Percentiles rank a stretch among this genome's conserved stretches.
Evolutionary conservation across 2,888 invertebrate species (phyloP).

Genomic region (Cataglyphis cursor): DNA sequence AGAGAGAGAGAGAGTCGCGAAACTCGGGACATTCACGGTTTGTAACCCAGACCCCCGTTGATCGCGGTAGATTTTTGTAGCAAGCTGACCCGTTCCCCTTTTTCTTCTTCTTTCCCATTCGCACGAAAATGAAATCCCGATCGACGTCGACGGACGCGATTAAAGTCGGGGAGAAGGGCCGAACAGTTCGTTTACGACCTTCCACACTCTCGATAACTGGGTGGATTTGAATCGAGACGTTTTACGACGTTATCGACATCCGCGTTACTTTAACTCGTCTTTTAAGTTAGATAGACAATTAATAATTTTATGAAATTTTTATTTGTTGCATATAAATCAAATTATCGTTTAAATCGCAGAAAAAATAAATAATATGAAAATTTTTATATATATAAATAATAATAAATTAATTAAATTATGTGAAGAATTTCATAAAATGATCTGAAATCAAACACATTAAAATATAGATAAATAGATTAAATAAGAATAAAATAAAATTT

Average conservation of each 20-base stretch:
- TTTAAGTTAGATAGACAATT: conserved; percentile 20
- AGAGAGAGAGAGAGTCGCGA: not conserved
- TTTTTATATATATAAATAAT: not conserved
- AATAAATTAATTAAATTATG: not conserved
- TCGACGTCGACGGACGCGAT: conserved; percentile 43
- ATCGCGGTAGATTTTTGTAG: conserved; percentile 48
- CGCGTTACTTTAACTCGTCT: not conserved
- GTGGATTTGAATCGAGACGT: conserved; percentile 46
- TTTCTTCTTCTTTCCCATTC: conserved; percentile 41
- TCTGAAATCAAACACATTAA: not conserved
- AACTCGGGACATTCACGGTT: conserved; percentile 36
- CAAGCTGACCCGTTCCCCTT: conserved; percentile 23
- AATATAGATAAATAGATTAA: not conserved
- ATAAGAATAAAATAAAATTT: not conserved
- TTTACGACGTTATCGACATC: conserved; percentile 45
- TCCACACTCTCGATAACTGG: conserved; percentile 26
- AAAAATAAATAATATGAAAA: not conserved
- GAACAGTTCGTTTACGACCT: conserved; percentile 47
- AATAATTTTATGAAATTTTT: not conserved
- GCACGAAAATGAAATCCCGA: conserved; percentile 49
- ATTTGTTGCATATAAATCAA: not conserved
- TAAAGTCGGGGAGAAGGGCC: conserved; percentile 51
- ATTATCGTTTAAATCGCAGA: not conserved
- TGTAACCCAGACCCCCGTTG: conserved; percentile 28
- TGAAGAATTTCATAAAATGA: not conserved